A percentile compares a stretch with the other conserved stretches of the same genome.
Evolutionary conservation across 1,140 invertebrate species (phyloP).

Genomic region (Anoplolepis gracilipes): DNA sequence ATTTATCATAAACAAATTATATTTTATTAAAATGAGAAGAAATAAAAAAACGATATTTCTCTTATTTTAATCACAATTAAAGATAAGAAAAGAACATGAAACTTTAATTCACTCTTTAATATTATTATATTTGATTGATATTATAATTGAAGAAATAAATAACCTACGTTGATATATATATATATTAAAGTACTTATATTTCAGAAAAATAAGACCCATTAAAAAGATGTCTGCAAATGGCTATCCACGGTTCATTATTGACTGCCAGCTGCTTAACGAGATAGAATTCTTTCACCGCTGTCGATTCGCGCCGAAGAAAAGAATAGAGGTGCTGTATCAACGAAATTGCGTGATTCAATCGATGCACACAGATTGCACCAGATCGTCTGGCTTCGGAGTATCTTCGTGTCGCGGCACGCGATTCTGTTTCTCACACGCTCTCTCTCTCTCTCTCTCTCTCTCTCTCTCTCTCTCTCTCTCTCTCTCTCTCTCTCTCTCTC

Average conservation of each 20-base stretch:
- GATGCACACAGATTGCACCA: slow-evolving; percentile 17
- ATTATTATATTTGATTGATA: too few species aligned
- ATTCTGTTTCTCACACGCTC: slow-evolving; percentile 49
- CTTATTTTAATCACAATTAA: slow-evolving; percentile 16
- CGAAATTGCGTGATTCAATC: slow-evolving; percentile 19
- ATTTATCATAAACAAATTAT: slow-evolving; percentile 32
- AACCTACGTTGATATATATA: background rate
- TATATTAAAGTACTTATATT: slow-evolving; percentile 14
- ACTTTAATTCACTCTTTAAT: background rate
- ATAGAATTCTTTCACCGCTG: background rate
- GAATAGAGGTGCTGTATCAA: background rate
- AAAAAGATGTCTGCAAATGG: too few species aligned
- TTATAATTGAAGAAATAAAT: slow-evolving; percentile 4
- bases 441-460: slow-evolving; percentile 36
- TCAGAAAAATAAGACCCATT: background rate
- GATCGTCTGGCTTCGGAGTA: background rate
- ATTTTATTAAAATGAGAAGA: slow-evolving; percentile 7
- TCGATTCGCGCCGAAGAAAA: background rate
- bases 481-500: slow-evolving; percentile 49
- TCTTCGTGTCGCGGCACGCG: background rate
- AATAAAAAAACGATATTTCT: background rate
- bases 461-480: slow-evolving; percentile 51
- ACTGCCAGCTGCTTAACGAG: background rate
- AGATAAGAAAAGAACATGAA: background rate
- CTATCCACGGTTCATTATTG: background rate